Base-by-base conservation (phyloP, 2,888 invertebrate species). In the Unio delphinus region DNA sequence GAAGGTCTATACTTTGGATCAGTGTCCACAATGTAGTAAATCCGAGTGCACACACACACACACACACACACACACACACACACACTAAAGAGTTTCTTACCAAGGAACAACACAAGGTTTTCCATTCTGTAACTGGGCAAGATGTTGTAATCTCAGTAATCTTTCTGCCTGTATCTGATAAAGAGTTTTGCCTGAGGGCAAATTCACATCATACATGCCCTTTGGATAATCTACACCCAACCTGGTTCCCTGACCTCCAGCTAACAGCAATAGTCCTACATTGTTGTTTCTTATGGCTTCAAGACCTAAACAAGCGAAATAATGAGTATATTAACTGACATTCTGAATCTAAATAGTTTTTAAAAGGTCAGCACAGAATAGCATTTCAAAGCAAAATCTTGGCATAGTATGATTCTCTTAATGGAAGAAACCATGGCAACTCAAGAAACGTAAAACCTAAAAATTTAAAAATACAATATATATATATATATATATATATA, bases 211-310 rank as follows among this genome's bases (percentile, higher is more conserved):
- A 89, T 94, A 99, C 97, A 98, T 98, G 80, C 99, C 99, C 92
- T 99, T 99, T 0, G 99, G 99, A 86, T 96, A 94, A 60, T 93
- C 92, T 26, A 98, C 98, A 2, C 99, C 99, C 2, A 99, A 92
- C 68, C 99, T 92, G 0, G 98, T 99, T 1, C 99, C 99, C 90
- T 99, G 99, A 11, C 99, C 99, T 54, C 99, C 99, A 64, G 99
- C 99, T 90, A 99, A 92, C 7, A 99, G 92, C 67, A 99, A 90
- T 28, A 98, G 97, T 64, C 96, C 98, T 66, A 92, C 91, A 71
- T 89, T 81, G 61, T 88, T 89, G 60, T 88, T 80, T 7, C 89
- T 81, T 30, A 92, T 87, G 58, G 90, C 88, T 64, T 88, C 74
- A 61, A 90, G 80, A 75, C 89, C 89, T 88, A 73, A 20, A 58